Conservation (phyloP, 2,888 invertebrate species). For the Pantelozetes paolii region DNA sequence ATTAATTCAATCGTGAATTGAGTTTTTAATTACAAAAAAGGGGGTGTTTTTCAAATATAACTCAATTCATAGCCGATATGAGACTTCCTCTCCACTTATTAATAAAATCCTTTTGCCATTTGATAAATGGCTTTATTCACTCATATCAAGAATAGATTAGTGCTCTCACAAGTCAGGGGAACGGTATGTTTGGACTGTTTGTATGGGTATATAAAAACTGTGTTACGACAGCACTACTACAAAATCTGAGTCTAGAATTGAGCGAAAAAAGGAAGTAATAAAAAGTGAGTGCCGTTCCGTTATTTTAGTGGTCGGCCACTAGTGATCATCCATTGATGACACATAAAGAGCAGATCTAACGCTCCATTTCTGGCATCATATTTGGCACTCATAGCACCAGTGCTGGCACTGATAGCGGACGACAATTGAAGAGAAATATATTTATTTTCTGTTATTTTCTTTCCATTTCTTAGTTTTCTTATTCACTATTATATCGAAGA, state of each 20-base stretch:
- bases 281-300: not conserved
- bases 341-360: conserved; percentile 10
- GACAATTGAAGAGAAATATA: not conserved
- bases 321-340: conserved; percentile 2
- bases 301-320: conserved; percentile 19
- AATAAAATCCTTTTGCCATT: conserved; percentile 26
- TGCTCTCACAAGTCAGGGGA: not conserved
- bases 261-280: conserved; percentile 10
- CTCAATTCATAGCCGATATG: not conserved
- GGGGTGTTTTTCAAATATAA: not conserved
- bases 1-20: not conserved
- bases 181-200: not conserved
- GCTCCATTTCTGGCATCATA: conserved; percentile 1
- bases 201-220: not conserved
- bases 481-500: not conserved
- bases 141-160: conserved; percentile 34
- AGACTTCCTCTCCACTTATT: conserved; percentile 1
- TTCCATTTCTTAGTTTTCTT: not conserved
- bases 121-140: conserved; percentile 24
- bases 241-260: not conserved
- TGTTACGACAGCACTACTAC: not conserved
- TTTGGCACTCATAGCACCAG: not conserved
- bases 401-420: not conserved
- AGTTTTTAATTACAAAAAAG: not conserved
- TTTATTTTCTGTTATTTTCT: conserved; percentile 1